Conservation (phyloP, 2,888 invertebrate genomes). For the Sarcophaga caerulescens region DNA sequence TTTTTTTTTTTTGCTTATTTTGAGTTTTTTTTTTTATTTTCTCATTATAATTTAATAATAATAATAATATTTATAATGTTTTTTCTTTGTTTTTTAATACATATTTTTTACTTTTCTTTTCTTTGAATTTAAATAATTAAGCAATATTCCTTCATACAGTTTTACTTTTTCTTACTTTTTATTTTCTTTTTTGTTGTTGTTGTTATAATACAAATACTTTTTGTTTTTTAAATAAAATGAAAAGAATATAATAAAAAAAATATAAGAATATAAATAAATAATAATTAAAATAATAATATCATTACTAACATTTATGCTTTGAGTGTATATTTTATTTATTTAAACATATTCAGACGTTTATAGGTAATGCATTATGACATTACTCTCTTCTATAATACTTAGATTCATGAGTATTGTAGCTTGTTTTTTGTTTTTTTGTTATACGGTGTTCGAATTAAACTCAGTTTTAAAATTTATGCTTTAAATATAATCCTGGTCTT, state of each 20-base stretch:
- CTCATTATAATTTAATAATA: background rate
- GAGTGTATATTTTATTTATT: conserved; percentile 35
- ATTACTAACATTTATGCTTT: conserved; percentile 43
- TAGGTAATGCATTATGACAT: background rate
- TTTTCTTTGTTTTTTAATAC: background rate
- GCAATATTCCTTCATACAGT: conserved; percentile 3
- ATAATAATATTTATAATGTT: conserved; percentile 11
- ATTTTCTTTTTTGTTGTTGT: conserved; percentile 14
- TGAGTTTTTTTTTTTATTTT: background rate
- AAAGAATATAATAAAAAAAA: background rate
- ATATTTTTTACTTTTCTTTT: background rate
- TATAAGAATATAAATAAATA: background rate
- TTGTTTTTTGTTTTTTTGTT: too few species aligned
- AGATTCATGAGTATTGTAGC: too few species aligned
- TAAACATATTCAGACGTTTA: background rate
- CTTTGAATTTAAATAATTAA: conserved; percentile 24
- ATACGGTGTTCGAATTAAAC: background rate
- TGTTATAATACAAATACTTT: conserved; percentile 47
- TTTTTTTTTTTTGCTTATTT: background rate
- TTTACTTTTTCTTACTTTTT: background rate
- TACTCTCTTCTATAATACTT: too few species aligned
- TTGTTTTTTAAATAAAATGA: background rate
- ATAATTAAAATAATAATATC: conserved; percentile 8
- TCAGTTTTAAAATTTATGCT: background rate
- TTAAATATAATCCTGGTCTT: too few species aligned